These are phyloP conservation scores for Melikaiella ostensackeni DNA, from an alignment of 2,888 invertebrate species.

Conservation along the genomic window DNA sequence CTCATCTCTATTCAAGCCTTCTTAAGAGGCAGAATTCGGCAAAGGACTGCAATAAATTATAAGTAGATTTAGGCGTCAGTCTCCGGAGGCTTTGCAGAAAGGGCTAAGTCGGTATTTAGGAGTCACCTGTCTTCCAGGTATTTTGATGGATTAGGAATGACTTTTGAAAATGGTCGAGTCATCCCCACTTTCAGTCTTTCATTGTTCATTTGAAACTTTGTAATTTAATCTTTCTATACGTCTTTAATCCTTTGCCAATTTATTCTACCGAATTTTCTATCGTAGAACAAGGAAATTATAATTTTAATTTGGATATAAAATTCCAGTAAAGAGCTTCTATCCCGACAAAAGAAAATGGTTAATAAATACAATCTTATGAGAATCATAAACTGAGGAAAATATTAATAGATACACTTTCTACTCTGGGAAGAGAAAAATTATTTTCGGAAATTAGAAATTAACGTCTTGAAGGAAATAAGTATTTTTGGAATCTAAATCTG, in stretches of 20 bases:
- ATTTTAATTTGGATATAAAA: neutral
- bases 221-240: neutral
- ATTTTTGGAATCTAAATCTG: no score
- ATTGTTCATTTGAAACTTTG: neutral
- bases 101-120: neutral
- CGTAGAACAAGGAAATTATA: neutral
- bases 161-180: neutral
- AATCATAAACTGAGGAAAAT: neutral
- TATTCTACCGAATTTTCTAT: neutral
- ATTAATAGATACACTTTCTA: no score
- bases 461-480: no score
- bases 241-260: neutral
- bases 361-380: no score
- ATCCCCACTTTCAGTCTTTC: neutral
- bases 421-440: no score
- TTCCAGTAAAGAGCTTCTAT: no score
- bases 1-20: neutral
- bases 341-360: neutral
- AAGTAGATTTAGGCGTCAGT: neutral
- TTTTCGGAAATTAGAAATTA: no score
- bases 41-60: neutral
- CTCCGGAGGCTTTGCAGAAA: neutral
- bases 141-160: conserved; percentile 15
- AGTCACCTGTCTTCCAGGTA: conserved; percentile 8
- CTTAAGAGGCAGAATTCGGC: neutral